Evolutionary conservation across 1,140 invertebrate species (phyloP).

Genomic region (Lasioglossum baleicum): DNA sequence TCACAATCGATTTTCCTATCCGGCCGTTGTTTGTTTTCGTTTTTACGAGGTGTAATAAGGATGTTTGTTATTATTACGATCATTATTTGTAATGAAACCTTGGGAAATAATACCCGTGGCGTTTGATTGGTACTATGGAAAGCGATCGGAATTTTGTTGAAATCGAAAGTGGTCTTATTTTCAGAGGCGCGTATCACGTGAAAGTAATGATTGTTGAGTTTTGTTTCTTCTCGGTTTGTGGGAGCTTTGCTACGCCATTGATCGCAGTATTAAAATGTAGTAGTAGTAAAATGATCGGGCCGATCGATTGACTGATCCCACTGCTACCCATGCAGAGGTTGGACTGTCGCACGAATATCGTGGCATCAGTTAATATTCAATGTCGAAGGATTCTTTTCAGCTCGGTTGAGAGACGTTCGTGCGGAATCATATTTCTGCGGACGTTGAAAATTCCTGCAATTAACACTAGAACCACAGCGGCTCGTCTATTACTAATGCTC

Average conservation of each 20-base stretch:
- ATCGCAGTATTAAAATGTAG: conserved; percentile 9
- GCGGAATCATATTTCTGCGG: neutral
- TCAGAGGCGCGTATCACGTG: neutral
- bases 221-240: neutral
- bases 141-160: neutral
- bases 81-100: no score
- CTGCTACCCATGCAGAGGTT: conserved; percentile 10
- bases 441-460: neutral
- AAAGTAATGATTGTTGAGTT: neutral
- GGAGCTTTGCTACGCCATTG: conserved; percentile 9
- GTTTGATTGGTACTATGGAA: no score
- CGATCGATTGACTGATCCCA: conserved; percentile 28
- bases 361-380: conserved; percentile 11
- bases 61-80: no score
- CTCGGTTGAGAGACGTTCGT: neutral
- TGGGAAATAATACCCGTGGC: no score
- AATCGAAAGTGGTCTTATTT: neutral
- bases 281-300: conserved; percentile 22
- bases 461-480: neutral
- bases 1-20: no score
- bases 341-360: conserved; percentile 33
- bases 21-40: no score
- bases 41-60: no score
- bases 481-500: no score
- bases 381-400: neutral